phyloP scores from a whole-genome alignment of 2,888 invertebrate species.

The Tetranychus piercei region DNA sequence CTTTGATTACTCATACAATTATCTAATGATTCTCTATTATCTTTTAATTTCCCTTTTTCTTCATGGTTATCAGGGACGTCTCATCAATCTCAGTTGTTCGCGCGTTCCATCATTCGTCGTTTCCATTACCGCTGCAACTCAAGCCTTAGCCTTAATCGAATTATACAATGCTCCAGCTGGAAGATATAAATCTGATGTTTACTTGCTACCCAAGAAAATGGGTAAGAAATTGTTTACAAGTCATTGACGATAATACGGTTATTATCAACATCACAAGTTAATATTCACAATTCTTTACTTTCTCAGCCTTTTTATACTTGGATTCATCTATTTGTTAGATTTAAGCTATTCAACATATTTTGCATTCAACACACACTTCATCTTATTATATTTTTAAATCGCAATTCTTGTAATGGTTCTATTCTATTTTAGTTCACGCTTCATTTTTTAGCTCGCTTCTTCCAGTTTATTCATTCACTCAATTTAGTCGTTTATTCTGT shows the following conservation, averaged over 20 bases:
- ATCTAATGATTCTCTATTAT: background rate
- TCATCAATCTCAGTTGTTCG: conserved; percentile 85
- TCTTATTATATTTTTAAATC: too few relatives aligned
- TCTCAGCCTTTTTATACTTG: background rate
- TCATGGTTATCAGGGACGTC: conserved; percentile 45
- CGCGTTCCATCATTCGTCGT: conserved; percentile 94
- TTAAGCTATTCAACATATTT: too few relatives aligned
- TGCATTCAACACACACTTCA: too few relatives aligned
- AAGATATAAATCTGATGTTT: conserved; percentile 89
- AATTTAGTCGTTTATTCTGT: too few relatives aligned
- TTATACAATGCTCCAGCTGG: conserved; percentile 85
- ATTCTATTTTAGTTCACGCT: too few relatives aligned
- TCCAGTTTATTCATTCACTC: too few relatives aligned
- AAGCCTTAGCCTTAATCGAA: conserved; percentile 88
- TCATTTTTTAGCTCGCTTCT: too few relatives aligned
- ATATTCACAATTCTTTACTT: conserved; percentile 7
- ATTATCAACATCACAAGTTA: background rate
- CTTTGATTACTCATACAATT: background rate
- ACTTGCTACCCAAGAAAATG: conserved; percentile 95
- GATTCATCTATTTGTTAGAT: too few relatives aligned
- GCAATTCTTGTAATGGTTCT: too few relatives aligned
- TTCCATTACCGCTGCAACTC: conserved; percentile 89
- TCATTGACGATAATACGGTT: background rate
- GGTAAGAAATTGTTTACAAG: conserved; percentile 39
- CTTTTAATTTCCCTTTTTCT: conserved; percentile 18